Evolutionary conservation across 2,888 invertebrate species (phyloP).

Genomic region (Drosophila dives): DNA sequence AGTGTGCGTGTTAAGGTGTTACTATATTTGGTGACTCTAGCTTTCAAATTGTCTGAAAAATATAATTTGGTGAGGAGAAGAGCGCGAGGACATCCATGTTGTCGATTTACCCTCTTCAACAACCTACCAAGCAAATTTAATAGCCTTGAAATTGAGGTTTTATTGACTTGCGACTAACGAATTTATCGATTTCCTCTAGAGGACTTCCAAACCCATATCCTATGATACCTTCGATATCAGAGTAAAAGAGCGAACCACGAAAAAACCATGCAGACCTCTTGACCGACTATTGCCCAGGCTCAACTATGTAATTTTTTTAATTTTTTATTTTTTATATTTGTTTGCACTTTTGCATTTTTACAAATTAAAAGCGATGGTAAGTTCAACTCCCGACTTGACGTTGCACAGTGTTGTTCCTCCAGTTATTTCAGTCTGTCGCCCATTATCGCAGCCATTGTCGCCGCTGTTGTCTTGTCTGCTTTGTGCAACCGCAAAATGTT

Average conservation of each 20-base stretch:
- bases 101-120: too few species aligned
- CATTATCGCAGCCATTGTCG: constrained; percentile 17
- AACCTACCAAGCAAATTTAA: neutral
- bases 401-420: constrained; percentile 1
- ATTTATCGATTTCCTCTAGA: neutral
- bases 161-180: neutral
- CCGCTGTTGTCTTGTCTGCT: constrained; percentile 26
- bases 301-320: constrained; percentile 22
- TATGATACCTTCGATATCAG: neutral
- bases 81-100: too few species aligned
- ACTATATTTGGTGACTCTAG: neutral
- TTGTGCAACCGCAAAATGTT: constrained; percentile 51
- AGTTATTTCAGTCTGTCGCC: constrained; percentile 8
- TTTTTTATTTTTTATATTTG: constrained; percentile 14
- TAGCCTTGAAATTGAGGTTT: too few species aligned
- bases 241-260: neutral
- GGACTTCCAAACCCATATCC: neutral
- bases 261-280: constrained; percentile 21
- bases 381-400: constrained; percentile 15
- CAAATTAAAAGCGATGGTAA: constrained; percentile 65
- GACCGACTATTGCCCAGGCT: constrained; percentile 19
- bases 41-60: neutral
- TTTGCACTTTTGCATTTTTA: constrained; percentile 33
- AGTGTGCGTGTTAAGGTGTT: neutral
- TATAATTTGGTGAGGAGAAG: too few species aligned